These are phyloP conservation scores for Apostichopus japonicus DNA, from an alignment of 35 echinoderm and acorn worm species.

Conservation along the genomic window DNA sequence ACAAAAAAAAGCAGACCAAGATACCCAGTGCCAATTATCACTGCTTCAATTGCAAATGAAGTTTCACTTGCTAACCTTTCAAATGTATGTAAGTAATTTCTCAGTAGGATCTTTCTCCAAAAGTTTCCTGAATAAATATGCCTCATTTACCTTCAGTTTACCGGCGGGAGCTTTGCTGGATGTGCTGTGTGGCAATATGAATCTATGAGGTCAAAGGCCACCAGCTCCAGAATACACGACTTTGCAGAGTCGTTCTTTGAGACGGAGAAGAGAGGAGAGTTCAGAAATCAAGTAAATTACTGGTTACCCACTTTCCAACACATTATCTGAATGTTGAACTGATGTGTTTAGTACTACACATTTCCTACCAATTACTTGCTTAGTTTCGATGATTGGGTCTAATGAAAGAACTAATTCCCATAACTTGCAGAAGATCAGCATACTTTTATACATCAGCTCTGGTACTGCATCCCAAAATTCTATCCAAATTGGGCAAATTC, in stretches of 20 bases:
- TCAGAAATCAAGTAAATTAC: constrained; percentile 62
- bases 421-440: too few species aligned
- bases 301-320: too few species aligned
- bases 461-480: too few species aligned
- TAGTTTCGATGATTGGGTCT: too few species aligned
- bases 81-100: neutral
- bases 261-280: constrained; percentile 64
- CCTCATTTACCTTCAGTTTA: constrained; percentile 64
- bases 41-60: neutral
- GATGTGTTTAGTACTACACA: too few species aligned
- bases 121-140: too few species aligned
- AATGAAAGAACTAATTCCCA: too few species aligned
- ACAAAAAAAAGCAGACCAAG: neutral
- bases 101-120: too few species aligned
- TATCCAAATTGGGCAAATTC: too few species aligned
- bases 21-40: neutral
- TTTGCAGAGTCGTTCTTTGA: constrained; percentile 61
- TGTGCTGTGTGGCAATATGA: constrained; percentile 98
- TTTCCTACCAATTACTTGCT: too few species aligned
- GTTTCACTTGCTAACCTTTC: neutral
- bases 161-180: constrained; percentile 83
- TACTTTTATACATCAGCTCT: too few species aligned
- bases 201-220: constrained; percentile 72
- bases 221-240: constrained; percentile 34
- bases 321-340: neutral